A percentile compares a stretch with the other conserved stretches of the same genome.
These are phyloP conservation scores for Lysandra bellargus DNA, from an alignment of 2,888 invertebrate genomes.

Conservation along the genomic window DNA sequence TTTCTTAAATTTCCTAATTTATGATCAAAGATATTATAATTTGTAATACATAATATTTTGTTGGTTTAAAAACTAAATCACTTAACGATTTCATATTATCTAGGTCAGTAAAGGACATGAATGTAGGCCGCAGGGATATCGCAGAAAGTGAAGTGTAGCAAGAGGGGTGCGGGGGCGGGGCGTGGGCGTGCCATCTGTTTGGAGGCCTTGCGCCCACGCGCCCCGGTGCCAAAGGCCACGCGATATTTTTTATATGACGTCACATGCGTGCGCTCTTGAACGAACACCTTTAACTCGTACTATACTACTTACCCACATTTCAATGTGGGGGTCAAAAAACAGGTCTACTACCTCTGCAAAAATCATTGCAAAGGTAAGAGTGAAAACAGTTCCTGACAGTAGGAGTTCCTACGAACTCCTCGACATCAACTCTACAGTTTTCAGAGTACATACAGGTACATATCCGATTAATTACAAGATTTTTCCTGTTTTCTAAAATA, in stretches of 20 bases:
- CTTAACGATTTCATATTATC: too few species aligned
- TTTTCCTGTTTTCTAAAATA: too few species aligned
- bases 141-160: constrained; percentile 40
- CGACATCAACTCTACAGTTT: not conserved
- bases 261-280: constrained; percentile 35
- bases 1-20: too few species aligned
- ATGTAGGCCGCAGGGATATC: not conserved
- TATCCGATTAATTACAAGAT: too few species aligned
- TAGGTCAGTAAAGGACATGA: not conserved
- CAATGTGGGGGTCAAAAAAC: not conserved
- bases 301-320: constrained; percentile 7
- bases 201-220: constrained; percentile 57
- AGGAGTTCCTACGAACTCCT: not conserved
- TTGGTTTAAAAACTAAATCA: too few species aligned
- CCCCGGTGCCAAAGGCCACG: constrained; percentile 53
- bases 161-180: constrained; percentile 55
- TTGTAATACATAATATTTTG: not conserved
- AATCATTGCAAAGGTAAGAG: not conserved
- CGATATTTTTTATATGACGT: constrained; percentile 35
- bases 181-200: constrained; percentile 64
- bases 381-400: not conserved
- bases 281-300: constrained; percentile 21
- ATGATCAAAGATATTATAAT: too few species aligned
- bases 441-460: too few species aligned
- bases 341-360: not conserved